Base-by-base conservation (phyloP, 2,113 vertebrate genomes). In the Bos javanicus region DNA sequence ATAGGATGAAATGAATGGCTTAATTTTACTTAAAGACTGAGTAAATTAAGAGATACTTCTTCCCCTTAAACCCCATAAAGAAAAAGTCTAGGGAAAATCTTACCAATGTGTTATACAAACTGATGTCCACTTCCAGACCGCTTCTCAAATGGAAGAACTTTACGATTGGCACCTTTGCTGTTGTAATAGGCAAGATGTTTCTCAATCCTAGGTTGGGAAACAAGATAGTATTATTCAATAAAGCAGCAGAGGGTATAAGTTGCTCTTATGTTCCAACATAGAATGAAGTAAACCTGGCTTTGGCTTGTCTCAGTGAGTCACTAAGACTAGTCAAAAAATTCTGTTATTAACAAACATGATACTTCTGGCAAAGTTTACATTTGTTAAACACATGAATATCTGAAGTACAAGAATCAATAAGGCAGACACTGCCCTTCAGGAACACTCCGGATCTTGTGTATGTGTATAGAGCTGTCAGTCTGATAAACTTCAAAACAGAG, bases 71-170 rank as follows among this genome's bases (percentile, higher is more conserved):
- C 26, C 87, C 48, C 43, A 26, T 90, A 39, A 48, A 84, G 56
- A 62, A 94, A 57, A 92, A 71, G 46, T 62, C 54, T 76, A 39
- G 1, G 50, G 62, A 39, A 90, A 94, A 93, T 64, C 98, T 99
- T 99, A 99, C 99, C 99, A 99, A 98, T 87, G 99, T 99, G 98
- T 99, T 99, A 98, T 99, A 99, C 92, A 99, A 99, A 98, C 99
- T 99, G 97, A 99, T 99, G 98, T 99, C 99, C 98, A 99, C 99
- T 98, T 99, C 99, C 91, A 99, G 98, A 97, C 99, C 99, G 76
- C 99, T 99, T 98, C 99, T 99, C 95, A 99, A 97, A 97, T 99
- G 99, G 98, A 99, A 99, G 97, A 99, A 99, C 98, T 99, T 99
- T 92, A 99, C 99, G 85, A 99, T 99, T 50, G 99, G 99, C 54